phyloP scores from a whole-genome alignment of 2,113 vertebrate genomes.

The Carassius auratus region DNA sequence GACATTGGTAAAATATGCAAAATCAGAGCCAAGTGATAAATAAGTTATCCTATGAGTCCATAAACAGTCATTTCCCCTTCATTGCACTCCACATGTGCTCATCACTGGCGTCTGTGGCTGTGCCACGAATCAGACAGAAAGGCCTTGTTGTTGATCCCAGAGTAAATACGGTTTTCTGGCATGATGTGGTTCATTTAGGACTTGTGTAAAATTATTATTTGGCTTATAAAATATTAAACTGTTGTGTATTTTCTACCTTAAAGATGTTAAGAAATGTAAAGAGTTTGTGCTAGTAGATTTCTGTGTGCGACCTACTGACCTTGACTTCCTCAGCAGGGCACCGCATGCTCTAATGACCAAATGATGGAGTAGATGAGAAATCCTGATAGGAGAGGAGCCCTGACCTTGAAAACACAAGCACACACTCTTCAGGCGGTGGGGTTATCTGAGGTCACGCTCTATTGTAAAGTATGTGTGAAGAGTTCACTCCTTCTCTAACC shows the following conservation, averaged over 20 bases:
- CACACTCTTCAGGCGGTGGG: conserved; percentile 23
- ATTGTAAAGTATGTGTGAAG: conserved; percentile 27
- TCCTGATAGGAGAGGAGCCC: conserved; percentile 20
- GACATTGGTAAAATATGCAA: conserved; percentile 3
- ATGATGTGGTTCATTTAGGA: background rate
- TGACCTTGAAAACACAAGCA: conserved; percentile 45
- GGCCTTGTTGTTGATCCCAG: background rate
- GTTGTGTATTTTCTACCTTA: background rate
- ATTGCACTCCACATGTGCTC: conserved; percentile 17
- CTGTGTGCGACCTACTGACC: conserved; percentile 31
- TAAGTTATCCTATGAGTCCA: conserved; percentile 35
- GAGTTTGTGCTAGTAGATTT: background rate
- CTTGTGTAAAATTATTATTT: background rate
- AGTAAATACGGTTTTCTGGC: background rate
- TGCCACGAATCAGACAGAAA: conserved; percentile 33
- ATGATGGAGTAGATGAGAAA: background rate
- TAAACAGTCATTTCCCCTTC: conserved; percentile 34
- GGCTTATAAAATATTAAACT: background rate
- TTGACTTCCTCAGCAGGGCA: conserved; percentile 39
- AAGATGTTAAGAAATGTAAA: background rate
- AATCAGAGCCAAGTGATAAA: conserved; percentile 38
- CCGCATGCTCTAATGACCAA: conserved; percentile 22
- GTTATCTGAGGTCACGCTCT: conserved; percentile 41
- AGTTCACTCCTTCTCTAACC: conserved; percentile 47
- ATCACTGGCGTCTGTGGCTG: background rate